Conservation (phyloP, 2,888 invertebrate genomes). For the Flexamia atlantica region DNA sequence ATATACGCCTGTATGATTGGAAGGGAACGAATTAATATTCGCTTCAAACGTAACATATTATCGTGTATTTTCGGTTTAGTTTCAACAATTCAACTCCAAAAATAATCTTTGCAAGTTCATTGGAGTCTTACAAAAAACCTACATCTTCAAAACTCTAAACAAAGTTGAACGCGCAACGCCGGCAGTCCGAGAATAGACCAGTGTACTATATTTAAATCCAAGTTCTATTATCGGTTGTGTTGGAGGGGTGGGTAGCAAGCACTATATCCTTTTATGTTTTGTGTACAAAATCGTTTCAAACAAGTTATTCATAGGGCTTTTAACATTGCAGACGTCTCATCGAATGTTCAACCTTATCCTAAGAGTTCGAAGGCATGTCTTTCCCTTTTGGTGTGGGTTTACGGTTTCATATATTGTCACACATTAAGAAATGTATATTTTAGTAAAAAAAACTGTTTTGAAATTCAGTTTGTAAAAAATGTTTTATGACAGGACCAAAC, state of each 20-base stretch:
- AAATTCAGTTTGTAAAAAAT: no score
- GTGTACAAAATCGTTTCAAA: constrained; percentile 49
- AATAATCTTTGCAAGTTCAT: no score
- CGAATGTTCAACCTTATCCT: background rate
- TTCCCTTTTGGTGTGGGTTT: no score
- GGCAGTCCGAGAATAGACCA: constrained; percentile 25
- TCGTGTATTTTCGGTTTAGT: no score
- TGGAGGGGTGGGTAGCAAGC: constrained; percentile 52
- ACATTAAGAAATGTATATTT: no score
- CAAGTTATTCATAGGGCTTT: constrained; percentile 46
- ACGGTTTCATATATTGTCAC: no score
- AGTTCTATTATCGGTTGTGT: constrained; percentile 30
- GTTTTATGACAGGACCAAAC: no score
- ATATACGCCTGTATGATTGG: no score
- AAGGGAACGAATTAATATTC: no score
- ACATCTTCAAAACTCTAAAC: constrained; percentile 30
- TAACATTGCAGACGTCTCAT: constrained; percentile 14
- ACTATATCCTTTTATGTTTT: constrained; percentile 54
- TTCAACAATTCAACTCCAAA: no score
- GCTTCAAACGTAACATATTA: no score
- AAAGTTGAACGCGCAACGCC: constrained; percentile 28
- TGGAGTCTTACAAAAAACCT: constrained; percentile 21
- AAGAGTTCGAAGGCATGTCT: background rate
- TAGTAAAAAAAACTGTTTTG: no score
- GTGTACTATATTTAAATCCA: constrained; percentile 25